Evolutionary conservation across 2,113 vertebrate genomes (phyloP).

Genomic region (Cottus gobio): DNA sequence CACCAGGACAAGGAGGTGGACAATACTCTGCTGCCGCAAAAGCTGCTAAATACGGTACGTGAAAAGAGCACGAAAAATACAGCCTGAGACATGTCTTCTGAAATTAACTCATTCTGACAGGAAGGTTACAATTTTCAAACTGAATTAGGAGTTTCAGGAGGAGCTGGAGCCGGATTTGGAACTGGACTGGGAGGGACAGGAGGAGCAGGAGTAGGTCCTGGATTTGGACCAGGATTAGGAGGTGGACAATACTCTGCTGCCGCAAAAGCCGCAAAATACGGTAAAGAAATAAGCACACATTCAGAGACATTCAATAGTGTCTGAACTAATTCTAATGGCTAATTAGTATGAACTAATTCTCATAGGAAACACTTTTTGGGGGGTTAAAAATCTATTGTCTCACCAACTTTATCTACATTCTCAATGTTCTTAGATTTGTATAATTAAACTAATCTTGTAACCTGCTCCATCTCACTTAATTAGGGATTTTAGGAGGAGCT

Average conservation of each 20-base stretch:
- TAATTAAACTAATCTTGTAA: background rate
- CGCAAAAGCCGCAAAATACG: slow-evolving; percentile 67
- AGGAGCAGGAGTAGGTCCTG: slow-evolving; percentile 12
- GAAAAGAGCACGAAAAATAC: background rate
- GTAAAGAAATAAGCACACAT: slow-evolving; percentile 11
- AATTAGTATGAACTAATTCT: background rate
- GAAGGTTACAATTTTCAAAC: background rate
- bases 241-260: slow-evolving; percentile 37
- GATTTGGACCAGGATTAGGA: slow-evolving; percentile 2
- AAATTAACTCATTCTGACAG: background rate
- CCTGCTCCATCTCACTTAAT: background rate
- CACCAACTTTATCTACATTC: background rate
- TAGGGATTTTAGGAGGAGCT: slow-evolving; percentile 29
- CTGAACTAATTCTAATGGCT: background rate
- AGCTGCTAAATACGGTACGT: slow-evolving; percentile 63
- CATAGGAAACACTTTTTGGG: background rate
- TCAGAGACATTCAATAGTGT: background rate
- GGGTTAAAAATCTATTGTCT: background rate
- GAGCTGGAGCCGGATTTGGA: slow-evolving; percentile 37
- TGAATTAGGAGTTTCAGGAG: slow-evolving; percentile 10
- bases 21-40: slow-evolving; percentile 57
- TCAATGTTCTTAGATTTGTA: background rate
- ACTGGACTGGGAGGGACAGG: slow-evolving; percentile 32
- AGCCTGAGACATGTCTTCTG: background rate
- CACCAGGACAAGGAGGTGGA: slow-evolving; percentile 26